Conservation (phyloP, 2,113 vertebrate genomes). For the Chaetodon trifascialis region DNA sequence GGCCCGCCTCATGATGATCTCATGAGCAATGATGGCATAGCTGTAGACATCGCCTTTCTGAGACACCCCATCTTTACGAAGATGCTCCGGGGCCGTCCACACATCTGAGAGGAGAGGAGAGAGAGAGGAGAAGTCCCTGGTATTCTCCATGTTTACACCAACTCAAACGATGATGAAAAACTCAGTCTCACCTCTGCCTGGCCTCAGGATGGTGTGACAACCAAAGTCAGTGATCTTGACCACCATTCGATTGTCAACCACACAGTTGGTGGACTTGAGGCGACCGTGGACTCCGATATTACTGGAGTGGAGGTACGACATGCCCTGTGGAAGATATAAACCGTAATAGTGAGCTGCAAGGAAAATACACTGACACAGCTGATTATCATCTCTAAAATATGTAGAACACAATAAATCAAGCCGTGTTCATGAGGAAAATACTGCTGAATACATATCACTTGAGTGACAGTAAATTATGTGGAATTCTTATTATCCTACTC, state of each 20-base stretch:
- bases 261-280: constrained; percentile 97
- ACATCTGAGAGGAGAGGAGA: constrained; percentile 83
- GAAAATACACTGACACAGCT: not conserved
- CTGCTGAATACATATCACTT: not conserved
- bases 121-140: not conserved
- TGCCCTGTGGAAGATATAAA: constrained; percentile 85
- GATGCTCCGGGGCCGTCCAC: constrained; percentile 96
- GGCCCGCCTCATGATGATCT: constrained; percentile 89
- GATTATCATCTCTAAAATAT: not conserved
- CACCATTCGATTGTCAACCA: constrained; percentile 97
- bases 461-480: too few species aligned
- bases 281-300: constrained; percentile 92
- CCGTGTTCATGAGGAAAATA: not conserved
- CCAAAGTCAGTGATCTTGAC: constrained; percentile 99
- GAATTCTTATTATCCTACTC: too few species aligned
- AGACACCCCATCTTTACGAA: constrained; percentile 88
- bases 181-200: constrained; percentile 86
- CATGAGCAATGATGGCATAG: constrained; percentile 94
- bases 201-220: constrained; percentile 91
- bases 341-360: not conserved
- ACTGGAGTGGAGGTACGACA: constrained; percentile 98
- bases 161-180: not conserved
- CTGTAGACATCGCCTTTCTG: constrained; percentile 98
- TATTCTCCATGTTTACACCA: not conserved
- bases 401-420: not conserved